Base-by-base conservation (phyloP, 2,888 invertebrate genomes). In the Tinea trinotella region DNA sequence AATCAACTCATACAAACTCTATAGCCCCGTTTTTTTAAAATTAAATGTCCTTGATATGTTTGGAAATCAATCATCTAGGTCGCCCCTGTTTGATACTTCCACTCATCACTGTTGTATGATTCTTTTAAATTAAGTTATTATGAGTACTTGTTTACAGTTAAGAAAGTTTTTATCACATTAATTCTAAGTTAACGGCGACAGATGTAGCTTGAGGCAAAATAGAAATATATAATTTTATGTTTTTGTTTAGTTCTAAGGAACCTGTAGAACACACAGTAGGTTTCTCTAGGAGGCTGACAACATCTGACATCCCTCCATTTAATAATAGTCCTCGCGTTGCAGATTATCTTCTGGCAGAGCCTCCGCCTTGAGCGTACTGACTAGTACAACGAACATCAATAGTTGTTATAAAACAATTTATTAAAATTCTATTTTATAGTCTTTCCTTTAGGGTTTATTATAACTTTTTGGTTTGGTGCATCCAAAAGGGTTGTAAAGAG, bases 241-340 rank as follows among this genome's bases (percentile, higher is more conserved):
- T 40, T 15, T 15, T 12, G 12, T 40, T 40, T n/a, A 3, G 40
- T 40, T 40, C 7, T n/a, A 40, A 40, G 15, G 13, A 40, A 40
- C 46, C 46, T 19, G 18, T 46, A 46, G 46, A 46, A 46, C 46
- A 46, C 46, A 46, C 46, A 46, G 46, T 46, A 19, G 17, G 46
- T 46, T 40, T 46, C 46, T 40, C 46, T 3, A 19, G 46, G 46
- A 46, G 18, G 5, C 46, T 50, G 22, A 50, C 24, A 50, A 24
- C 50, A 24, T 67, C 74, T 74, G 81, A 79, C 79, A 77, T 20
- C 72, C 72, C 72, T 71, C 68, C 64, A 73, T 80, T 76, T 83
- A 84, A 84, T 84, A 79, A 79, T 75, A 80, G 82, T 76, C 67
- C 68, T 70, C 67, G 63, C 66, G 61, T 36, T 59, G 69, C 67